A percentile compares a stretch with the other conserved stretches of the same genome.
Conservation (phyloP, 2,888 invertebrate species). For the Xestia xanthographa region DNA sequence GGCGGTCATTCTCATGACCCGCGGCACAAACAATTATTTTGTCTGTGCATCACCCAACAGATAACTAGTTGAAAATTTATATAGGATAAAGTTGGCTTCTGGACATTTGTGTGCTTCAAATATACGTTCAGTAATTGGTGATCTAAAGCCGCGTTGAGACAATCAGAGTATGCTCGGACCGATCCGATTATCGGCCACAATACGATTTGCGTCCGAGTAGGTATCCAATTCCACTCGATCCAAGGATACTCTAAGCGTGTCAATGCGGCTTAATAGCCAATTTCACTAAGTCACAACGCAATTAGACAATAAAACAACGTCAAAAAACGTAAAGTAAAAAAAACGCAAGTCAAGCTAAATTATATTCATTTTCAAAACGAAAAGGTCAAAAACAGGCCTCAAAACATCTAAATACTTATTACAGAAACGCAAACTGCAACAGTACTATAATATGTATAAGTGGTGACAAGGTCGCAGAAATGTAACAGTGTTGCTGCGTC, state of each 20-base stretch:
- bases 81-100: neutral
- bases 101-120: neutral
- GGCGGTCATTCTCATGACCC: too few relatives aligned
- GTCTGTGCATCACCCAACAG: neutral
- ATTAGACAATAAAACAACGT: neutral
- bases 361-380: neutral
- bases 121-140: neutral
- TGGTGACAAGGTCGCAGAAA: conserved; percentile 45
- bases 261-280: too few relatives aligned
- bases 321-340: too few relatives aligned
- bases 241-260: too few relatives aligned
- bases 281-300: neutral
- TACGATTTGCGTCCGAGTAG: too few relatives aligned
- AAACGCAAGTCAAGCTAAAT: neutral
- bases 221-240: too few relatives aligned
- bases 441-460: conserved; percentile 44
- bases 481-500: conserved; percentile 31
- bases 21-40: neutral
- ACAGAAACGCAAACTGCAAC: conserved; percentile 47
- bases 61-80: neutral
- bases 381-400: neutral
- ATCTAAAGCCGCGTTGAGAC: too few relatives aligned
- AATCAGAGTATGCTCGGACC: too few relatives aligned
- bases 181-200: too few relatives aligned
- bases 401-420: neutral